These are phyloP conservation scores for Chondrosia reniformis DNA, from an alignment of 37 sponge, comb jelly and placozoan species.

Conservation along the genomic window DNA sequence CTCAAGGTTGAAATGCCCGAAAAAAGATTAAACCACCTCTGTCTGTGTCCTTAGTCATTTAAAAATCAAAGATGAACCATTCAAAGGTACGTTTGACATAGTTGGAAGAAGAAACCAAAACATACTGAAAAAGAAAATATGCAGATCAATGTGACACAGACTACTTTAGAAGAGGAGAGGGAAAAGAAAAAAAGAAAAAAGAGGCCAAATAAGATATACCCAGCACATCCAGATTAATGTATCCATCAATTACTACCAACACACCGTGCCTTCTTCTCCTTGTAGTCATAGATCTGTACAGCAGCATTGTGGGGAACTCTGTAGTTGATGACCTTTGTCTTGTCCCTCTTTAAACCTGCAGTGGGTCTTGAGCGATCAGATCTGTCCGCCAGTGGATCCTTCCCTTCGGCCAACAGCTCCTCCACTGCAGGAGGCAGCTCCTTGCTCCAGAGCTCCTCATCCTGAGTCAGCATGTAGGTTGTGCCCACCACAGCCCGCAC, in stretches of 20 bases:
- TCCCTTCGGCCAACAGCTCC: slow-evolving; percentile 79
- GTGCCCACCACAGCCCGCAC: slow-evolving; percentile 90
- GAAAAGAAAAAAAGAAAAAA: no score
- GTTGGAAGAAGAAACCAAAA: no score
- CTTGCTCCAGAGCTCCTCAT: slow-evolving; percentile 98
- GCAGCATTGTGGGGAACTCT: slow-evolving; percentile 99
- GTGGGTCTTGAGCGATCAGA: slow-evolving; percentile 56
- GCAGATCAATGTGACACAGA: no score
- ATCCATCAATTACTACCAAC: background rate
- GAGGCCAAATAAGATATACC: no score
- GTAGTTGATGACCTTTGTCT: slow-evolving; percentile 94
- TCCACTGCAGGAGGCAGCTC: slow-evolving; percentile 96
- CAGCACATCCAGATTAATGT: background rate
- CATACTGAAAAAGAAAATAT: no score
- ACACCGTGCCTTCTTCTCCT: slow-evolving; percentile 87
- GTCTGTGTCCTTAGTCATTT: no score
- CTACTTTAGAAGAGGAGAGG: no score
- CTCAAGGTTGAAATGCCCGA: no score
- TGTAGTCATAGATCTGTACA: slow-evolving; percentile 99
- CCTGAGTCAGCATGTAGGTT: slow-evolving; percentile 98
- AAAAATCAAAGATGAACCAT: no score
- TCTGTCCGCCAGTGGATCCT: slow-evolving; percentile 95
- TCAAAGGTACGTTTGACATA: no score
- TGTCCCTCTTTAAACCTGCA: slow-evolving; percentile 70
- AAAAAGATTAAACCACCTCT: no score